Evolutionary conservation across 2,797 vertebrate species (phyloP).

Genomic region (Odontamblyopus rebecca): DNA sequence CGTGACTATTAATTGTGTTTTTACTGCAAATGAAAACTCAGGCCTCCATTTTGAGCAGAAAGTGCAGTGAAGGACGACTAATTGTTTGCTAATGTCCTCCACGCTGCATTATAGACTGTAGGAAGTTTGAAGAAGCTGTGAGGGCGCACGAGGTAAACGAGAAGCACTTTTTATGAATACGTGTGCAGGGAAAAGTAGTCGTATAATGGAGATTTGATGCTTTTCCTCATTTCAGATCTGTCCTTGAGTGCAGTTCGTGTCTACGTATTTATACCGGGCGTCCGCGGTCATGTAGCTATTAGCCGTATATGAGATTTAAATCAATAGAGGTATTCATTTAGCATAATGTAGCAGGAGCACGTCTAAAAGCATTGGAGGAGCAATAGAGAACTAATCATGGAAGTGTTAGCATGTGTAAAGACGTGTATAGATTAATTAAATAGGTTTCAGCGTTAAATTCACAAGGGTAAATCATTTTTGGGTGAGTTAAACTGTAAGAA

Average conservation of each 20-base stretch:
- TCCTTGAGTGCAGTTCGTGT: background rate
- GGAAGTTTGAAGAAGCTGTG: background rate
- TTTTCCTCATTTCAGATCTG: background rate
- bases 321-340: constrained; percentile 58
- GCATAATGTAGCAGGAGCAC: constrained; percentile 41
- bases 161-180: background rate
- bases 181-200: background rate
- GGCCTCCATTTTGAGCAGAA: constrained; percentile 5
- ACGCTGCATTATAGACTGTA: constrained; percentile 8
- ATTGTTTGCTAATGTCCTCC: background rate
- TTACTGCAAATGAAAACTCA: constrained; percentile 7
- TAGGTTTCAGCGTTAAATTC: too few relatives aligned
- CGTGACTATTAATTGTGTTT: constrained; percentile 7
- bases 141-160: background rate
- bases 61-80: constrained; percentile 3
- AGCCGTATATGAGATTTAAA: constrained; percentile 35
- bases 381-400: background rate
- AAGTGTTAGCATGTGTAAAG: too few relatives aligned
- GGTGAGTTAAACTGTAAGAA: too few relatives aligned
- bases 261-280: background rate
- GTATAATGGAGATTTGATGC: background rate
- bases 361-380: background rate
- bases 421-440: too few relatives aligned
- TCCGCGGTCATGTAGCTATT: constrained; percentile 11
- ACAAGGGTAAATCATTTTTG: too few relatives aligned